Evolutionary conservation across 2,113 vertebrate genomes (phyloP), one percentile per base, ranked within the genome.

Genomic region (Apaloderma vittatum): DNA sequence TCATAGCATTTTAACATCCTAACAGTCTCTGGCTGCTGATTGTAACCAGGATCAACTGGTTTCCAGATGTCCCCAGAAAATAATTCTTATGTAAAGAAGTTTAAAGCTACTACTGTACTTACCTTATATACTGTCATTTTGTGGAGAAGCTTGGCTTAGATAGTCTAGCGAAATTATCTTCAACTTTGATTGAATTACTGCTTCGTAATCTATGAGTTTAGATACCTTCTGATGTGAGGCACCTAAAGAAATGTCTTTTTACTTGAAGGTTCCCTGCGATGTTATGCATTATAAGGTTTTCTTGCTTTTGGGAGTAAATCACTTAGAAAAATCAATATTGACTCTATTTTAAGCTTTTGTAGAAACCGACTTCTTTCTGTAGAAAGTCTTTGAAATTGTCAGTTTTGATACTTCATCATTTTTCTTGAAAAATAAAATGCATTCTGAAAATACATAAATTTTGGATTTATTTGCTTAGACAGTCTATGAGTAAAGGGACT

Each of bases 381-480:
- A 84, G 43, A 80, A 83, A 92, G 52, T 1, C 1, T 93, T 89
- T 80, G 57, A 72, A 92, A 72, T 15, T 23, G 26, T 57, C 1
- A 15, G 22, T 88, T 94, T 88, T 84, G 24, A 52, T 84, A 55
- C 19, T 67, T 34, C 7, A 12, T 13, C 13, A 34, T 86, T 86
- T 94, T 74, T 68, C 43, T 76, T 45, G 34, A 70, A 65, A 83
- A 86, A 93, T 83, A 93, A 94, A 96, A 78, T 45, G 3, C 5
- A 14, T 55, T 76, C 61, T 75, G 34, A 75, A 88, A 93, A 62
- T 29, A 8, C 12, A 19, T 88, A 6, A 2, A 0, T 40, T 78
- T 88, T 74, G 10, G 1, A 37, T 74, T 74, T 57, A 16, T 92
- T 93, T 94, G 23, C 20, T 77, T 78, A n/a, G 23, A 23, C 5